These are phyloP conservation scores for Nomada flava DNA, from an alignment of 2,888 invertebrate species.

Conservation along the genomic window DNA sequence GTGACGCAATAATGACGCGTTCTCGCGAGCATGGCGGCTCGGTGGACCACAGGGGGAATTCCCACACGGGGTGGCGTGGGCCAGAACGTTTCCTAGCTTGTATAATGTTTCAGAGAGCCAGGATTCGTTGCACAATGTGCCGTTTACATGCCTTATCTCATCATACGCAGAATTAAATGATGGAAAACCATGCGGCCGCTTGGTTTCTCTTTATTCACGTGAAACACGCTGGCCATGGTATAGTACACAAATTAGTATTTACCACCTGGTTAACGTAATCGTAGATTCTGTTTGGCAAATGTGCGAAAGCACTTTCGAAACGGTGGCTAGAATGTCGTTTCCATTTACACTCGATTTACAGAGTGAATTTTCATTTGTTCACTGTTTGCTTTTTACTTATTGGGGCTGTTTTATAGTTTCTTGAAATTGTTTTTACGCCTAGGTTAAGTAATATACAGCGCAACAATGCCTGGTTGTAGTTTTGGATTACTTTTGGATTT, in stretches of 20 bases:
- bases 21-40: slow-evolving; percentile 18
- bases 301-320: slow-evolving; percentile 12
- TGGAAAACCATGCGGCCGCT: slow-evolving; percentile 4
- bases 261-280: neutral
- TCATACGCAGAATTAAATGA: slow-evolving; percentile 12
- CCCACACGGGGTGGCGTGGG: slow-evolving; percentile 37
- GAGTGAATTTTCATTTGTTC: neutral
- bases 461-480: too few species aligned
- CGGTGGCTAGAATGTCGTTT: neutral
- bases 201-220: slow-evolving; percentile 28
- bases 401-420: neutral
- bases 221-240: neutral
- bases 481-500: too few species aligned
- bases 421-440: neutral
- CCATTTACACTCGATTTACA: neutral
- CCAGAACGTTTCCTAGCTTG: slow-evolving; percentile 20
- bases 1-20: slow-evolving; percentile 35
- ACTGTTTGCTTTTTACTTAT: neutral
- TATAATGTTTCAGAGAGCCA: slow-evolving; percentile 10
- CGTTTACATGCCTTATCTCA: slow-evolving; percentile 36
- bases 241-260: slow-evolving; percentile 14
- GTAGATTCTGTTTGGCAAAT: slow-evolving; percentile 1
- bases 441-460: too few species aligned
- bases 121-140: slow-evolving; percentile 27
- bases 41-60: slow-evolving; percentile 24